Base-by-base conservation (phyloP, 2,113 vertebrate species). In the Lipophrys pholis region DNA sequence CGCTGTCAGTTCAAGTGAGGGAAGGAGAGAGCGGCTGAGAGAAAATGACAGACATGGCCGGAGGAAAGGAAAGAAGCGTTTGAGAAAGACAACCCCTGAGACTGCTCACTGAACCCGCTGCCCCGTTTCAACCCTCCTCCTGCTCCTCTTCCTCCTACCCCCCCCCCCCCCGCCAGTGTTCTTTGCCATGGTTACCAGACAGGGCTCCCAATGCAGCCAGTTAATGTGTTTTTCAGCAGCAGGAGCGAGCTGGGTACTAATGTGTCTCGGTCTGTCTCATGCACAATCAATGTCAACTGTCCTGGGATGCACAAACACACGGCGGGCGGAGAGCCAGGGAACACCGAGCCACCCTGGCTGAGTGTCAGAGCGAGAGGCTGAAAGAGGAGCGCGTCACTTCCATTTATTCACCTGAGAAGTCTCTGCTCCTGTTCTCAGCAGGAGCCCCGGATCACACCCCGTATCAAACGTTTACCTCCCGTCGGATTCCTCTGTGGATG, bases 181-280 rank as follows among this genome's bases (percentile, higher is more conserved):
- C 83, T 92, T 93, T 82, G 83, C 91, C 91, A 93, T 92, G 91
- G 92, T 93, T 92, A 93, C 92, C 84, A 91, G 91, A 93, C 91
- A 88, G 89, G 72, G 82, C 84, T 89, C 87, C 88, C 80, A 78
- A 85, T 90, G 90, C 91, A 91, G 92, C 79, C 90, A 66, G 84
- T 91, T 91, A 90, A 93, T 92, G 90, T 89, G 90, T 92, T 91
- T 93, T 90, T 92, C 87, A 86, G 88, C 81, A 60, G 86, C 87
- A 77, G 86, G 82, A 86, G 81, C 77, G 92, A 90, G 87, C 86
- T 89, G 90, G 91, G 88, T 92, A 93, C 91, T 93, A 93, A 93
- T 92, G 91, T 81, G 82, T 85, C 81, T 90, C 82, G 54, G 90
- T 93, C 90, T 84, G 87, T 89, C 85, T 92, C 81, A 82, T 51